A percentile compares a stretch with the other conserved stretches of the same genome.
These are phyloP conservation scores for Coremacera marginata DNA, from an alignment of 2,888 invertebrate species.

Conservation along the genomic window DNA sequence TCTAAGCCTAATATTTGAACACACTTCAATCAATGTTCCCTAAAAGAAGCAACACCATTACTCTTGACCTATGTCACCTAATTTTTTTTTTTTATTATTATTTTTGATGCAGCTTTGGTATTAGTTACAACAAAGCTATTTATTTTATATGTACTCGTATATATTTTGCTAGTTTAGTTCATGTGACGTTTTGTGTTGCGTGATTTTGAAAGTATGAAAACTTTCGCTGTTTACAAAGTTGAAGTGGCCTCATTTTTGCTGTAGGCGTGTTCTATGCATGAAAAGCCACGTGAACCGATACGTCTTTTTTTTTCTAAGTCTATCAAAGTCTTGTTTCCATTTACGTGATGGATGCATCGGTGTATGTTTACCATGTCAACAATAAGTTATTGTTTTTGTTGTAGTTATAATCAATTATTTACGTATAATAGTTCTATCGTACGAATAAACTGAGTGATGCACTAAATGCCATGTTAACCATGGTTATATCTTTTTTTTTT, in stretches of 20 bases:
- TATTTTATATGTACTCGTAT: background rate
- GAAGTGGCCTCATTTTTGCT: background rate
- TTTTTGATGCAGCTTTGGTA: background rate
- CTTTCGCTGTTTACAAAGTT: background rate
- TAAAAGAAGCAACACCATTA: background rate
- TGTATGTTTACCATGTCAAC: no score
- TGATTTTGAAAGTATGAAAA: background rate
- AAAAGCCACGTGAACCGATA: background rate
- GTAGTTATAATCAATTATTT: no score
- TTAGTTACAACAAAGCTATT: background rate
- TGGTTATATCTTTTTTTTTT: no score
- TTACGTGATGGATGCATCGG: background rate
- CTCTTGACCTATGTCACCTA: background rate
- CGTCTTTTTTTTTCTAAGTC: background rate
- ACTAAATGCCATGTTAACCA: no score
- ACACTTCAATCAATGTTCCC: no score
- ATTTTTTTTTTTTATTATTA: background rate
- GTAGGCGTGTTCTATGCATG: background rate
- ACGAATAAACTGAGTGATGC: no score
- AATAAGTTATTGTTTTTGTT: no score
- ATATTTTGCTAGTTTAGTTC: background rate
- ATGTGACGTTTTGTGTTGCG: background rate
- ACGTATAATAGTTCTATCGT: no score
- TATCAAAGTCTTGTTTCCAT: background rate
- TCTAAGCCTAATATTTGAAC: no score